Conservation (phyloP, 2,888 invertebrate species). For the Pemphredon lugubris region DNA sequence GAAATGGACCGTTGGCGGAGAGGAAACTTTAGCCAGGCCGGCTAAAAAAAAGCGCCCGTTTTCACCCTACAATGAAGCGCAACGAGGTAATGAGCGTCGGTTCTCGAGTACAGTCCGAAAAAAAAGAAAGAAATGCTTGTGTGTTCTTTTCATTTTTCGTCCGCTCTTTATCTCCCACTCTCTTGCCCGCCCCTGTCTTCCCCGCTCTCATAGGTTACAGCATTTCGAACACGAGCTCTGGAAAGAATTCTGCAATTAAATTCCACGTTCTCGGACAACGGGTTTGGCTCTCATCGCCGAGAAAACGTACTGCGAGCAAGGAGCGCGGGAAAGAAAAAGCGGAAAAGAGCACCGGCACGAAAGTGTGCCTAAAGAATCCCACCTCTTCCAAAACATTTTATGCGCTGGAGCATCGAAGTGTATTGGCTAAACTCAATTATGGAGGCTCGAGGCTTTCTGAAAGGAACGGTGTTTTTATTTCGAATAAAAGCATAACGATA, state of each 20-base stretch:
- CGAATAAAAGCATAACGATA: slow-evolving; percentile 4
- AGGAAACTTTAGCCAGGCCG: background rate
- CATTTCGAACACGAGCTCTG: slow-evolving; percentile 13
- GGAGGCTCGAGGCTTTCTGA: background rate
- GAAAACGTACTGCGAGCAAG: background rate
- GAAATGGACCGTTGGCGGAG: background rate
- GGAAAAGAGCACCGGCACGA: background rate
- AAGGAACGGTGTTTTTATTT: background rate
- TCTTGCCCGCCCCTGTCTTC: too few relatives aligned
- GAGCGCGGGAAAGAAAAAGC: background rate
- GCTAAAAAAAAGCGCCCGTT: background rate
- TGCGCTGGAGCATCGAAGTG: background rate
- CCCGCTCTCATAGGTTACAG: background rate
- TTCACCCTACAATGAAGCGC: background rate
- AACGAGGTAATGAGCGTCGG: slow-evolving; percentile 10
- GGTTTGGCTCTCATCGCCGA: background rate
- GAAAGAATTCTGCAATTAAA: slow-evolving; percentile 23
- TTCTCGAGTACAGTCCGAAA: too few relatives aligned
- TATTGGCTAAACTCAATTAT: too few relatives aligned
- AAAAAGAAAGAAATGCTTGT: slow-evolving; percentile 2
- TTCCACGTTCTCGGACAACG: background rate
- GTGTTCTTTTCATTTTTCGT: slow-evolving; percentile 1
- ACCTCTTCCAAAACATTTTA: too few relatives aligned
- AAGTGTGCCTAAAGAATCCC: too few relatives aligned
- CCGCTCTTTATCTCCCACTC: too few relatives aligned